These are phyloP conservation scores for Troides aeacus DNA, from an alignment of 2,888 invertebrate genomes.

Conservation along the genomic window DNA sequence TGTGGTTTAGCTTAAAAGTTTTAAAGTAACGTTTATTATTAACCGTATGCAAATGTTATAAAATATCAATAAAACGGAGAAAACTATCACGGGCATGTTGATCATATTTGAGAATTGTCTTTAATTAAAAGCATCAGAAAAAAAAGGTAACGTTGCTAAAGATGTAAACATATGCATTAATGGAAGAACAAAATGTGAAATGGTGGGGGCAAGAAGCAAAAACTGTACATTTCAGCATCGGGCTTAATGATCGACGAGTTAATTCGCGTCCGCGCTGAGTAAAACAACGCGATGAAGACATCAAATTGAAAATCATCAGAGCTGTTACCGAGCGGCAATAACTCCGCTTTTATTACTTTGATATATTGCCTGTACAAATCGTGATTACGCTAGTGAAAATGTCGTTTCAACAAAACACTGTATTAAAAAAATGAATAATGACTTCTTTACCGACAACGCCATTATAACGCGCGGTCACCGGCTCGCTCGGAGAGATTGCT, in stretches of 20 bases:
- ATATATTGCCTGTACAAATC: constrained; percentile 74
- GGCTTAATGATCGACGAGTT: constrained; percentile 25
- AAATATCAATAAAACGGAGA: no score
- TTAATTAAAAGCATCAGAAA: no score
- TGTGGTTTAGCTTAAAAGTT: no score
- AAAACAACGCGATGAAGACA: constrained; percentile 59
- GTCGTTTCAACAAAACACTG: constrained; percentile 78
- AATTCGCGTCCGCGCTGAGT: constrained; percentile 32
- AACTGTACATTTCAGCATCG: constrained; percentile 24
- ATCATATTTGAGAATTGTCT: no score
- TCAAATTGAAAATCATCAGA: constrained; percentile 75
- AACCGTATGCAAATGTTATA: no score
- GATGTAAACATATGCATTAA: not conserved
- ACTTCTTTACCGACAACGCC: constrained; percentile 75
- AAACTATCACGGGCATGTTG: no score
- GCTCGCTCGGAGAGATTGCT: constrained; percentile 65
- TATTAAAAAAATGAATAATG: constrained; percentile 80
- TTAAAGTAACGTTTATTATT: no score
- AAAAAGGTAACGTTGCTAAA: not conserved
- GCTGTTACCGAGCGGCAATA: constrained; percentile 57
- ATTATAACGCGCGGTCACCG: constrained; percentile 71
- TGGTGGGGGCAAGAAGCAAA: constrained; percentile 18
- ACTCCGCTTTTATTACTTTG: constrained; percentile 69
- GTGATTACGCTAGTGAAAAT: constrained; percentile 78
- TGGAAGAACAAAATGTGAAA: constrained; percentile 10